Evolutionary conservation across 2,888 invertebrate genomes (phyloP), one percentile per base, ranked within the genome.

Genomic region (Odontomyia ornata): DNA sequence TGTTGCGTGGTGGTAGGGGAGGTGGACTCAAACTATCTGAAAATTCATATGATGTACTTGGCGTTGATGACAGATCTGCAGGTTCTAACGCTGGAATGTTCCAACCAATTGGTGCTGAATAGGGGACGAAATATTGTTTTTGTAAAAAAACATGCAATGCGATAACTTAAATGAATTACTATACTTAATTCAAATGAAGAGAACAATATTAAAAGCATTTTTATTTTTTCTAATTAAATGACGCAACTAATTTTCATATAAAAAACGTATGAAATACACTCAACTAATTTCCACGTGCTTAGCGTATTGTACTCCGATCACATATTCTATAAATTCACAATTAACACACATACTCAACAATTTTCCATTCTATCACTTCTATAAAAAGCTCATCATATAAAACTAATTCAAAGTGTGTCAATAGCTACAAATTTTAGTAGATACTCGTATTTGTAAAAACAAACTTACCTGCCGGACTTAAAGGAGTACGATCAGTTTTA

Each of bases 1-100:
- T 87, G 82, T 90, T 89, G 76, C 91, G 87, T 0, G 91, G 91
- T 47, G 91, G 91, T 78, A 91, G 80, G 2, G 90, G 90, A n/a
- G 90, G 90, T 21, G 90, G 89, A 27, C 83, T 82, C n/a, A 84
- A 81, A 5, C 79, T 23, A 76, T 79, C 1, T 81, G 80, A 47
- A 79, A 79, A 3, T 78, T 46, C 28, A n/a, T 72, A 28, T 57
- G 69, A 56, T 28, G 72, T 56, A n/a, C 57, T 56, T 13, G 79
- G 56, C 21, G 80, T 81, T 78, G 80, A 81, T 3, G 80, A 78
- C 62, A 36, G 28, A 30, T 75, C 76, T n/a, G 27, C 60, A 67
- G 23, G 13, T 21, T 52, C 64, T 13, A 75, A 18, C 65, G 77
- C 18, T 56, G 79, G 76, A 69, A 80, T 76, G 71, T 84, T 85